Percentiles rank a stretch among this genome's conserved stretches.
phyloP scores from a whole-genome alignment of 1,140 invertebrate genomes.

The Hylaeus anthracinus region DNA sequence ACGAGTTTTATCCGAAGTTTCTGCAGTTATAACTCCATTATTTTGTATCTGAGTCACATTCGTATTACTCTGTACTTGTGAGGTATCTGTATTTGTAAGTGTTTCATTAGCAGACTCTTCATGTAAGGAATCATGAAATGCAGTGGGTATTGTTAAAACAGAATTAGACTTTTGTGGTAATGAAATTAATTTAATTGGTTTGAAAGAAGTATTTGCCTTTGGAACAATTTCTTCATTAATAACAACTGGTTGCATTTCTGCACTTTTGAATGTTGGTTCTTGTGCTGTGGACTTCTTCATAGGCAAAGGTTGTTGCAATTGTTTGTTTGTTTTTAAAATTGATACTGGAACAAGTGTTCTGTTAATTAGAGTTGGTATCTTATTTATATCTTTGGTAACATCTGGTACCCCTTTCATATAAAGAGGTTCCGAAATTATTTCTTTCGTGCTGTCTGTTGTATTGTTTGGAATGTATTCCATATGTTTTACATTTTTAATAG shows the following conservation, averaged over 20 bases:
- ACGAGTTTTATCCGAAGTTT: slow-evolving; percentile 3
- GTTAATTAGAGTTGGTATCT: slow-evolving; percentile 69
- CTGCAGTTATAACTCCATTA: background rate
- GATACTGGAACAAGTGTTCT: slow-evolving; percentile 64
- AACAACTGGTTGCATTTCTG: slow-evolving; percentile 69
- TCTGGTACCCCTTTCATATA: slow-evolving; percentile 68
- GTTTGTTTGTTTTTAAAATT: slow-evolving; percentile 68
- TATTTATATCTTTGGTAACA: slow-evolving; percentile 66
- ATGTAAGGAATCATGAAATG: slow-evolving; percentile 48
- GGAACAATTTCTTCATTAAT: background rate
- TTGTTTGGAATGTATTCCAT: slow-evolving; percentile 57
- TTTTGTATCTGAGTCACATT: background rate
- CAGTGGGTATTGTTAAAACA: slow-evolving; percentile 35
- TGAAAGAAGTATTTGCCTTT: slow-evolving; percentile 52
- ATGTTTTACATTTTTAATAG: slow-evolving; percentile 39
- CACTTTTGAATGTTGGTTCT: slow-evolving; percentile 67
- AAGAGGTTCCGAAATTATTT: slow-evolving; percentile 44
- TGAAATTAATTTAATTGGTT: slow-evolving; percentile 66
- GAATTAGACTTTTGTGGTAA: slow-evolving; percentile 55
- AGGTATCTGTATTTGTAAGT: background rate
- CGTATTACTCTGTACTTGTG: background rate
- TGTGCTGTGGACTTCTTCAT: slow-evolving; percentile 11
- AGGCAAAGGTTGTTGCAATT: slow-evolving; percentile 61
- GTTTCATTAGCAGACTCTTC: slow-evolving; percentile 34
- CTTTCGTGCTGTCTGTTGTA: background rate